These are phyloP conservation scores for Drosophila nr. perissopoda DNA, from an alignment of 2,888 invertebrate species.

Conservation along the genomic window DNA sequence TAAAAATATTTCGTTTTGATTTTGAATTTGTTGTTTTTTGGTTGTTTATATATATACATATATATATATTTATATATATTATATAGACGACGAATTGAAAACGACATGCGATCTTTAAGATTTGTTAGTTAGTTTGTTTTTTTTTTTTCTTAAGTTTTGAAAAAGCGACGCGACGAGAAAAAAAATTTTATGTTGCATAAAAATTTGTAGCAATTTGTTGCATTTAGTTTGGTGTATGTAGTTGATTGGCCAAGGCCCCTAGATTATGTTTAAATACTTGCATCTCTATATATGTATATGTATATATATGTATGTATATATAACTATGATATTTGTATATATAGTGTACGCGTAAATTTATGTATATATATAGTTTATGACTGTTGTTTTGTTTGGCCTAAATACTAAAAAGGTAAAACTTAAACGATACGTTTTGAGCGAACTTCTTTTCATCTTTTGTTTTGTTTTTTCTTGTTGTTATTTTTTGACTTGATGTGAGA, in stretches of 20 bases:
- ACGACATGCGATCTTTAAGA: slow-evolving; percentile 59
- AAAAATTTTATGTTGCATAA: slow-evolving; percentile 59
- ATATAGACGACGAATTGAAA: slow-evolving; percentile 66
- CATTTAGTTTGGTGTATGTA: slow-evolving; percentile 78
- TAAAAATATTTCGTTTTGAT: slow-evolving; percentile 71
- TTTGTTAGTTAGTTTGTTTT: slow-evolving; percentile 22
- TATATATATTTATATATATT: slow-evolving; percentile 28
- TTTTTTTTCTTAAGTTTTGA: slow-evolving; percentile 35
- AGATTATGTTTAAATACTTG: slow-evolving; percentile 49
- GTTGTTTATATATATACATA: slow-evolving; percentile 25
- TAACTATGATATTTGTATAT: slow-evolving; percentile 51
- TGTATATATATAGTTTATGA: slow-evolving; percentile 43
- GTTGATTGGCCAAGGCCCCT: slow-evolving; percentile 71
- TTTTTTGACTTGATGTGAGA: slow-evolving; percentile 53
- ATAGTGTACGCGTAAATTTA: slow-evolving; percentile 44
- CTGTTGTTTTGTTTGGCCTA: slow-evolving; percentile 40
- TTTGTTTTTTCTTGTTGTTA: slow-evolving; percentile 1
- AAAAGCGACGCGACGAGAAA: slow-evolving; percentile 62
- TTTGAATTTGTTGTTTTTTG: slow-evolving; percentile 27
- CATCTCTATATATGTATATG: slow-evolving; percentile 42
- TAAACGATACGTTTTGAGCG: slow-evolving; percentile 67
- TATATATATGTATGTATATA: slow-evolving; percentile 28
- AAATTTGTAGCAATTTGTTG: slow-evolving; percentile 77
- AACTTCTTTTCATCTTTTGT: slow-evolving; percentile 30
- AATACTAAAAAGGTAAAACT: slow-evolving; percentile 63